phyloP scores from a whole-genome alignment of 2,113 vertebrate species.

The Phainopepla nitens region DNA sequence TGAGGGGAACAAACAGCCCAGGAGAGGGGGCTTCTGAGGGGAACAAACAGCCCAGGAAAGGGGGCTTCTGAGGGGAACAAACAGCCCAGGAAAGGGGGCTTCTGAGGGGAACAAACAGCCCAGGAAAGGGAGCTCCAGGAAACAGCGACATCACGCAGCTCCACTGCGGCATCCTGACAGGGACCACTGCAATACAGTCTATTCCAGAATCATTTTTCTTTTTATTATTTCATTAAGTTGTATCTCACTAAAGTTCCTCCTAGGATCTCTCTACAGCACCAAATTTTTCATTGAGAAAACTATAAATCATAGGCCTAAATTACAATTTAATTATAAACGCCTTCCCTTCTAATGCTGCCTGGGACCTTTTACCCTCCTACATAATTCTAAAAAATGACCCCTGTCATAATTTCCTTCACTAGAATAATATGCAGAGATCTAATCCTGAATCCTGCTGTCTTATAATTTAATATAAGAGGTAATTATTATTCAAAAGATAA shows the following conservation, averaged over 20 bases:
- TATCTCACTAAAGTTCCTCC: slow-evolving; percentile 84
- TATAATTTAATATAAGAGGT: slow-evolving; percentile 83
- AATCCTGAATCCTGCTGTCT: slow-evolving; percentile 81
- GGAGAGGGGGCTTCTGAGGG: too few species aligned
- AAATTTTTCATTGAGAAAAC: slow-evolving; percentile 85
- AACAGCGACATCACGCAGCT: slow-evolving; percentile 27
- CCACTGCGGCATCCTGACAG: slow-evolving; percentile 21
- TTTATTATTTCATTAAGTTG: slow-evolving; percentile 99
- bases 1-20: too few species aligned
- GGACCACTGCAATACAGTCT: slow-evolving; percentile 58
- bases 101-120: too few species aligned
- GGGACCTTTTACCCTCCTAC: slow-evolving; percentile 91
- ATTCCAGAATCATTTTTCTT: slow-evolving; percentile 79
- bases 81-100: too few species aligned
- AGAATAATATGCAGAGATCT: slow-evolving; percentile 81
- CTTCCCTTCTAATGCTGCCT: slow-evolving; percentile 95
- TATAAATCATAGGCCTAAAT: slow-evolving; percentile 93
- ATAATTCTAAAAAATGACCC: slow-evolving; percentile 98
- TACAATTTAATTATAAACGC: slow-evolving; percentile 99
- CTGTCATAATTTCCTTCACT: slow-evolving; percentile 87
- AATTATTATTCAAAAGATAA: slow-evolving; percentile 83
- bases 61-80: too few species aligned
- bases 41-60: too few species aligned
- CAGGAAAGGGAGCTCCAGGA: not conserved
- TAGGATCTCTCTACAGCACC: slow-evolving; percentile 79